Percentiles rank a stretch among this genome's conserved stretches.
phyloP scores from a whole-genome alignment of 2,888 invertebrate species.

The Mechanitis messenoides region DNA sequence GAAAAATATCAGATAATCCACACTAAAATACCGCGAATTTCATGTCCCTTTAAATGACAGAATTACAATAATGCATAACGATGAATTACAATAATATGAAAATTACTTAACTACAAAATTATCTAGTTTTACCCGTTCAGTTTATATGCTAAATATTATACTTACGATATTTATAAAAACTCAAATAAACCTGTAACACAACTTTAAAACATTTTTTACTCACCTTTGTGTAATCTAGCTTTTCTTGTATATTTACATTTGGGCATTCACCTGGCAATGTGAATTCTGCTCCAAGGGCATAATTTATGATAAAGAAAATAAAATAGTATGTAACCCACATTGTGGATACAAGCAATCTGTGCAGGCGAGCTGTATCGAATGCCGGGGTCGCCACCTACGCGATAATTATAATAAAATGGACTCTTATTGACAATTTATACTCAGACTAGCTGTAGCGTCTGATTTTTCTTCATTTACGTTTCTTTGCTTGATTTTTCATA shows the following conservation, averaged over 20 bases:
- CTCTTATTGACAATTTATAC: constrained; percentile 7
- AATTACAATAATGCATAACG: too few species aligned
- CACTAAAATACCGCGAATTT: too few species aligned
- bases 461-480: neutral
- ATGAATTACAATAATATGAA: too few species aligned
- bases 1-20: too few species aligned
- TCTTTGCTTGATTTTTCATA: too few species aligned
- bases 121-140: too few species aligned
- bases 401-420: constrained; percentile 62
- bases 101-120: too few species aligned
- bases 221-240: constrained; percentile 62
- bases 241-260: constrained; percentile 56
- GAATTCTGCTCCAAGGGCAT: constrained; percentile 47
- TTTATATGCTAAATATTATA: too few species aligned
- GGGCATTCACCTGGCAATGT: constrained; percentile 63
- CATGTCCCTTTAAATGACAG: too few species aligned
- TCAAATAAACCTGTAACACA: too few species aligned
- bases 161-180: too few species aligned
- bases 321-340: constrained; percentile 46
- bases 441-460: neutral
- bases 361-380: constrained; percentile 42
- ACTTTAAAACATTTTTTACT: constrained; percentile 18
- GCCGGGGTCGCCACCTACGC: constrained; percentile 48
- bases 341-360: constrained; percentile 36
- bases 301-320: constrained; percentile 32